A percentile compares a stretch with the other conserved stretches of the same genome.
These are phyloP conservation scores for Erethizon dorsatum DNA, from an alignment of 2,797 vertebrate species.

Conservation along the genomic window DNA sequence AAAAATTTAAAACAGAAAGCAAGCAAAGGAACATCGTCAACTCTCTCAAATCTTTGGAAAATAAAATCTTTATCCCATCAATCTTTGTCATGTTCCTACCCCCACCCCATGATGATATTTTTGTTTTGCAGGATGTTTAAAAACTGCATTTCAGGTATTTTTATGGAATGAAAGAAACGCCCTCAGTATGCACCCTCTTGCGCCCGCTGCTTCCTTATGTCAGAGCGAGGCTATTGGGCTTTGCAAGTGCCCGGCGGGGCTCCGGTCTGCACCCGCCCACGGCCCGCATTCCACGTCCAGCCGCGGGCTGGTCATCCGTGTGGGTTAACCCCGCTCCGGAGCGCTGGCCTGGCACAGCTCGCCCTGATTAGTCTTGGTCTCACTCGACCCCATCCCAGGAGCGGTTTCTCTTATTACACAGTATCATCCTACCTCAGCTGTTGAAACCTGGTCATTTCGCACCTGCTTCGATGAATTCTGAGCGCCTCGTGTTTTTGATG, in stretches of 20 bases:
- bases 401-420: slow-evolving; percentile 77
- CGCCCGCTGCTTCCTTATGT: fast-evolving
- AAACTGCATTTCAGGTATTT: neutral
- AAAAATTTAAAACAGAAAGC: neutral
- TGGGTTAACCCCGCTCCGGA: slow-evolving; percentile 64
- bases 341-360: slow-evolving; percentile 26
- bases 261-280: neutral
- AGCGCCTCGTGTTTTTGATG: slow-evolving; percentile 61
- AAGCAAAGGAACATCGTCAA: neutral
- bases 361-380: slow-evolving; percentile 59
- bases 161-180: neutral
- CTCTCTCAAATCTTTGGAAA: neutral
- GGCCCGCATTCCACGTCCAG: neutral
- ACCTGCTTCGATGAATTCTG: slow-evolving; percentile 73
- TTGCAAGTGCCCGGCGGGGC: neutral
- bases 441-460: slow-evolving; percentile 75
- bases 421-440: slow-evolving; percentile 74
- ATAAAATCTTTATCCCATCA: neutral
- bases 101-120: neutral
- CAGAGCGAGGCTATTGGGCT: neutral
- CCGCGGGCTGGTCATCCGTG: neutral
- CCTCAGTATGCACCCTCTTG: no score
- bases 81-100: neutral
- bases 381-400: neutral
- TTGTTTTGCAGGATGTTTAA: neutral